Evolutionary conservation across 1,140 invertebrate species (phyloP).

Genomic region (Magallana angulata): DNA sequence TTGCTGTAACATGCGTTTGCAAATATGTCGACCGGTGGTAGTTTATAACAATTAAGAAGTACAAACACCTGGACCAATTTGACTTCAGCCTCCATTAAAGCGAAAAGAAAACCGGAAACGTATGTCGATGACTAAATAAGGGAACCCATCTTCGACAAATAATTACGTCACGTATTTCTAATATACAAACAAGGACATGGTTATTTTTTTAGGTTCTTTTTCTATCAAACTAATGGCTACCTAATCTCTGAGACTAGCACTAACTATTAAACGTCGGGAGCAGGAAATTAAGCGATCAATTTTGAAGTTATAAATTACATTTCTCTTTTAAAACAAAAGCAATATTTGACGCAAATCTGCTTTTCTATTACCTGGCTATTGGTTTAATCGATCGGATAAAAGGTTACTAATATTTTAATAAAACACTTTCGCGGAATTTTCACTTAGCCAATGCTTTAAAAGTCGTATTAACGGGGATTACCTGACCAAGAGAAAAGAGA

Average conservation of each 20-base stretch:
- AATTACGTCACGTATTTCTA: neutral
- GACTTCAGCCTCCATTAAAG: neutral
- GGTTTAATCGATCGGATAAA: conserved; percentile 32
- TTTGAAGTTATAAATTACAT: conserved; percentile 35
- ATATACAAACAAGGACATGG: neutral
- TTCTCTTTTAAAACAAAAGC: conserved; percentile 29
- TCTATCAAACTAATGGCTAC: neutral
- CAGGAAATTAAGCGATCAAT: conserved; percentile 34
- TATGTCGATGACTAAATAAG: neutral
- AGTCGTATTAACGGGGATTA: conserved; percentile 16
- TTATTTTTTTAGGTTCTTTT: neutral
- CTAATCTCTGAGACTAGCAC: conserved; percentile 10
- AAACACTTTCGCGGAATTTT: conserved; percentile 26
- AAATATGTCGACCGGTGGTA: neutral
- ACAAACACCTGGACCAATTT: neutral
- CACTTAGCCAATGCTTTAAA: conserved; percentile 28
- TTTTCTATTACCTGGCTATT: conserved; percentile 16
- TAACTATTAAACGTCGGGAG: neutral
- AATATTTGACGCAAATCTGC: conserved; percentile 20
- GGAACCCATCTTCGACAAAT: neutral
- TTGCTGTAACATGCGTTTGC: neutral
- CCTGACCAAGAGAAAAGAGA: conserved; percentile 7
- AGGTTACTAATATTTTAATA: conserved; percentile 37
- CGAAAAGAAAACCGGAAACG: neutral
- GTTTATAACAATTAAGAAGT: neutral